These are phyloP conservation scores for Serranus cabrilla DNA, from an alignment of 2,797 vertebrate species.

Conservation along the genomic window DNA sequence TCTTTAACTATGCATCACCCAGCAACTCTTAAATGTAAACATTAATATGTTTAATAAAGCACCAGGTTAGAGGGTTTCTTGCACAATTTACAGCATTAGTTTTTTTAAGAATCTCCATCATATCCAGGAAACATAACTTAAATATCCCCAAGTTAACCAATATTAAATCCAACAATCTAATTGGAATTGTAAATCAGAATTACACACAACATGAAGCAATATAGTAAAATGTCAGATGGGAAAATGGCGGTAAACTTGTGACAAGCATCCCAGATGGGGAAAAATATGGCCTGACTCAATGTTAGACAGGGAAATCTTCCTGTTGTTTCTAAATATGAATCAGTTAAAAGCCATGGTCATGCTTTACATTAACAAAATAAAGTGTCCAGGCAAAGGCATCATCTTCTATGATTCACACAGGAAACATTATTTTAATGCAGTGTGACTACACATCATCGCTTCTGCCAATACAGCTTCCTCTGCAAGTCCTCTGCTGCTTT, in stretches of 20 bases:
- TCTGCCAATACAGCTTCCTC: background rate
- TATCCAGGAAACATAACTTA: too few relatives aligned
- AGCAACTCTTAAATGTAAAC: too few relatives aligned
- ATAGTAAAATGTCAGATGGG: background rate
- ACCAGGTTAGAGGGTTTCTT: too few relatives aligned
- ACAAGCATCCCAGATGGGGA: background rate
- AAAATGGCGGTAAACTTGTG: background rate
- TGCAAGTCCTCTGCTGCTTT: constrained; percentile 13
- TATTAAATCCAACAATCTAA: too few relatives aligned
- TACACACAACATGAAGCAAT: background rate
- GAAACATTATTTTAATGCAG: constrained; percentile 34
- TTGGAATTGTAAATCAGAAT: too few relatives aligned
- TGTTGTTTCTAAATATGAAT: constrained; percentile 7
- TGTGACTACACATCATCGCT: constrained; percentile 10
- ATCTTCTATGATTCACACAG: constrained; percentile 14
- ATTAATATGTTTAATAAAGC: too few relatives aligned
- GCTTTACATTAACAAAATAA: constrained; percentile 20
- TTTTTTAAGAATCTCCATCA: too few relatives aligned
- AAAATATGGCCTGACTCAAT: background rate
- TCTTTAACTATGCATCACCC: too few relatives aligned
- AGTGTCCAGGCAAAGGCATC: constrained; percentile 12
- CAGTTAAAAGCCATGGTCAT: constrained; percentile 15
- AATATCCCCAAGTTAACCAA: too few relatives aligned
- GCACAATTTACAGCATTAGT: too few relatives aligned
- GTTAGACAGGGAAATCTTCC: background rate